A percentile compares a stretch with the other conserved stretches of the same genome.
These are phyloP conservation scores for Pao palembangensis DNA, from an alignment of 2,113 vertebrate species.

Conservation along the genomic window DNA sequence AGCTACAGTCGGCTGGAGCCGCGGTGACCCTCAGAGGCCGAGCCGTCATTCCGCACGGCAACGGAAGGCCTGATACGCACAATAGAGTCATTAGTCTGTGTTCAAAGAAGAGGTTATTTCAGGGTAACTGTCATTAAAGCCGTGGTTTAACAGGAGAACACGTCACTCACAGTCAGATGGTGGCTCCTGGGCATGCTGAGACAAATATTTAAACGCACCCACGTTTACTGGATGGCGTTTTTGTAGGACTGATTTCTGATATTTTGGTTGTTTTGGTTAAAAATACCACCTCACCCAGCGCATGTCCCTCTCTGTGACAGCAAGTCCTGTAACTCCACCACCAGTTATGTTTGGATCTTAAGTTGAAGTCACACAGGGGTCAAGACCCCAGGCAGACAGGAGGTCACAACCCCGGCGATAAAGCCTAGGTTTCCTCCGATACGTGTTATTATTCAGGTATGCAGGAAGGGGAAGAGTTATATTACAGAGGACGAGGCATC, in stretches of 20 bases:
- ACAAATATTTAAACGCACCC: too few relatives aligned
- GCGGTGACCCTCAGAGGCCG: slow-evolving; percentile 15
- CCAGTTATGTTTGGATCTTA: slow-evolving; percentile 48
- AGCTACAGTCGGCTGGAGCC: slow-evolving; percentile 32
- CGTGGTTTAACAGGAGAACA: slow-evolving; percentile 3
- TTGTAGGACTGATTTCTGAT: slow-evolving; percentile 28
- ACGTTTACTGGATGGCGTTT: background rate
- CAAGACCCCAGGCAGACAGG: slow-evolving; percentile 21
- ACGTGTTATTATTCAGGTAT: slow-evolving; percentile 60
- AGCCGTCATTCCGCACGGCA: slow-evolving; percentile 35
- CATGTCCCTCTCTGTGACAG: slow-evolving; percentile 1
- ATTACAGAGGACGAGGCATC: slow-evolving; percentile 37
- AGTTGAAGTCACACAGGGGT: slow-evolving; percentile 43
- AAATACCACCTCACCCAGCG: slow-evolving; percentile 28
- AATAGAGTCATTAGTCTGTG: slow-evolving; percentile 26
- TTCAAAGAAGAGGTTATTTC: slow-evolving; percentile 9
- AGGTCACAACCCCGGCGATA: slow-evolving; percentile 41
- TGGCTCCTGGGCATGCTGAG: background rate
- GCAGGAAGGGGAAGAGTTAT: slow-evolving; percentile 30
- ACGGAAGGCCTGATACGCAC: slow-evolving; percentile 15
- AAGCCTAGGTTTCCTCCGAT: slow-evolving; percentile 39
- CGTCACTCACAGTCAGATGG: slow-evolving; percentile 5
- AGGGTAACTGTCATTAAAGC: slow-evolving; percentile 15
- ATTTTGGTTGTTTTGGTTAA: slow-evolving; percentile 40
- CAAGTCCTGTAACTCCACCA: slow-evolving; percentile 11